Evolutionary conservation across 1,140 invertebrate species (phyloP), one percentile per base, ranked within the genome.

Genomic region (Micrasema longulum): DNA sequence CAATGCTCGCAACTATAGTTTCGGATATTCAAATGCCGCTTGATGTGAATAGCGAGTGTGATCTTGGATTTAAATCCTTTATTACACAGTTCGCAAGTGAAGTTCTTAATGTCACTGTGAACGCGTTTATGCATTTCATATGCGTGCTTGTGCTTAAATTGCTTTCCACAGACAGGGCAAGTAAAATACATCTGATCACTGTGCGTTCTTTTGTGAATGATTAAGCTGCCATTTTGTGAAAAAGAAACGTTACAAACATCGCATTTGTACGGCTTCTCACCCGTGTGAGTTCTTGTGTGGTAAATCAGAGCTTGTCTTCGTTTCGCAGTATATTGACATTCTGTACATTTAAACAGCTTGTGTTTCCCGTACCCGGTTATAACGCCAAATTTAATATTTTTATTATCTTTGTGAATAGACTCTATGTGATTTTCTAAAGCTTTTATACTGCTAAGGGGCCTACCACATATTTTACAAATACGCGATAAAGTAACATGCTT

Each of bases 151-250:
- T 80, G 79, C 75, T 89, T 87, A 79, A 89, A 90, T 78, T 87
- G 86, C 76, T 89, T 88, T 11, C 88, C 87, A 80, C 89, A 90
- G 38, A 85, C 72, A 18, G 85, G 79, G 78, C 90, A 91, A 31
- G 85, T 89, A 74, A 84, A 89, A 53, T 84, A 82, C 47, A 78
- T 82, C 31, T 73, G 72, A 45, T 77, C 77, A 62, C 81, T 84
- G 64, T 89, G 87, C 35, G 79, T 87, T 73, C 83, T 84, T 14
- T 77, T 73, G 77, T 88, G 87, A 22, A 81, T 81, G 50, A 77
- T 78, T 2, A 88, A 74, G 67, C 82, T 84, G 4, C 84, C 80
- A n/a, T 82, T 81, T 72, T 87, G 86, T 4, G 84, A 87, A 76
- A 91, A 91, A 1, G 78, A 78, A 74, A 88, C 88, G 0, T 85